A percentile compares a stretch with the other conserved stretches of the same genome.
Conservation (phyloP, 2,888 invertebrate species). For the Cerceris rybyensis region DNA sequence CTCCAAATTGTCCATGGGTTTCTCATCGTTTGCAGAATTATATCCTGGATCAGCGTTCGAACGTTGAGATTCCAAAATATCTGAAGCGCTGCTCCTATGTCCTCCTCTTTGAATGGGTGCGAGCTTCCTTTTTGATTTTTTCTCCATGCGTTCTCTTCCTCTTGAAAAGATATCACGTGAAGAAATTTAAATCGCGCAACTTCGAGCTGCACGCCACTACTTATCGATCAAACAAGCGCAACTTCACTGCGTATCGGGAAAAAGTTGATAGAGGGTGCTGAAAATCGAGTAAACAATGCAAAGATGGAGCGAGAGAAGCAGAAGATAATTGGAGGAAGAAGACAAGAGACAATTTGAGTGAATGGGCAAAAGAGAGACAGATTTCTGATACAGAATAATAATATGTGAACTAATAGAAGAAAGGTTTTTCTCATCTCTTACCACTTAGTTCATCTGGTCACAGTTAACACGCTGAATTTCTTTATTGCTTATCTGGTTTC, state of each 20-base stretch:
- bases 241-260: neutral
- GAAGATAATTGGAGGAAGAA: neutral
- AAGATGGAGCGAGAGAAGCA: neutral
- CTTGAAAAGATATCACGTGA: neutral
- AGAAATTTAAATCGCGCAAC: neutral
- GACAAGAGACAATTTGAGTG: neutral
- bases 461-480: too few species aligned
- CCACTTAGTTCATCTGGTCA: too few species aligned
- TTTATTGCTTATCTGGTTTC: too few species aligned
- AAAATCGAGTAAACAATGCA: neutral
- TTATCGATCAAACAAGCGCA: slow-evolving; percentile 50
- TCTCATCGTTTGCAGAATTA: neutral
- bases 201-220: neutral
- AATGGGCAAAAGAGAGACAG: neutral
- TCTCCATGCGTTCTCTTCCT: slow-evolving; percentile 24
- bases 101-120: neutral
- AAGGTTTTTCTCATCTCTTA: too few species aligned
- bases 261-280: neutral
- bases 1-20: neutral
- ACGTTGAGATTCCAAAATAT: neutral
- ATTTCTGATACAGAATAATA: too few species aligned
- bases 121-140: neutral
- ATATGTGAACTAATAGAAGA: too few species aligned
- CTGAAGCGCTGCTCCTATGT: neutral
- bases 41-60: too few species aligned